Conservation (phyloP, 2,797 vertebrate species). For the Iguana delicatissima region DNA sequence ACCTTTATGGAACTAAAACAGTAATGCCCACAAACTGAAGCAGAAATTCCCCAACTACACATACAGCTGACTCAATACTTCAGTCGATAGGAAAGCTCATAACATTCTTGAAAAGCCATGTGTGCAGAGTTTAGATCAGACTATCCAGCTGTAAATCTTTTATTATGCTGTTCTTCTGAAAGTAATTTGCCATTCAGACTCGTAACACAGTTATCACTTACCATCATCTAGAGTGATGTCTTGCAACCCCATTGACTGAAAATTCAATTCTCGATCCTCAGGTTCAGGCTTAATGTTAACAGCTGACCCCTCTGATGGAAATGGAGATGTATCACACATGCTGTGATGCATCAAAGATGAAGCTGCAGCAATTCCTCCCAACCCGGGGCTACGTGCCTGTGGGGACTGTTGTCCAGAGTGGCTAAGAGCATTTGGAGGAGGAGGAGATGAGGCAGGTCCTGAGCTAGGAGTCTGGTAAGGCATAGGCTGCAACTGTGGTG, state of each 20-base stretch:
- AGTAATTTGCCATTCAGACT: background rate
- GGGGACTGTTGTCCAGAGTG: conserved; percentile 84
- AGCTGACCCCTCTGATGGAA: conserved; percentile 84
- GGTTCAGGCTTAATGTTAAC: conserved; percentile 94
- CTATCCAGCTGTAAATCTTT: background rate
- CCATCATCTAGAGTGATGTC: conserved; percentile 99
- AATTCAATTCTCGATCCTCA: conserved; percentile 92
- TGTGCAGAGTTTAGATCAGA: background rate
- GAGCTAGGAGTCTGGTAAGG: conserved; percentile 92
- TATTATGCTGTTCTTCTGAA: background rate
- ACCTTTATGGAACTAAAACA: background rate
- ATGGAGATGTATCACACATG: conserved; percentile 85
- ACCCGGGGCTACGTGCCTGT: conserved; percentile 84
- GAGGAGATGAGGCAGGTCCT: conserved; percentile 81
- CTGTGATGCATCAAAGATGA: conserved; percentile 86
- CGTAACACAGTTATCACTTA: conserved; percentile 77
- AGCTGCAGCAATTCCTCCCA: conserved; percentile 81
- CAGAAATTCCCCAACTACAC: background rate
- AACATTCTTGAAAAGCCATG: background rate
- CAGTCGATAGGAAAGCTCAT: background rate
- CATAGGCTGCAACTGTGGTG: conserved; percentile 91
- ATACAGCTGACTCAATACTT: too few species aligned
- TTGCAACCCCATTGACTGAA: conserved; percentile 95
- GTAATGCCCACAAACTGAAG: background rate
- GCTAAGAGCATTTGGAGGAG: conserved; percentile 85